Conservation (phyloP, 2,888 invertebrate species). For the Parascotia fuliginaria region DNA sequence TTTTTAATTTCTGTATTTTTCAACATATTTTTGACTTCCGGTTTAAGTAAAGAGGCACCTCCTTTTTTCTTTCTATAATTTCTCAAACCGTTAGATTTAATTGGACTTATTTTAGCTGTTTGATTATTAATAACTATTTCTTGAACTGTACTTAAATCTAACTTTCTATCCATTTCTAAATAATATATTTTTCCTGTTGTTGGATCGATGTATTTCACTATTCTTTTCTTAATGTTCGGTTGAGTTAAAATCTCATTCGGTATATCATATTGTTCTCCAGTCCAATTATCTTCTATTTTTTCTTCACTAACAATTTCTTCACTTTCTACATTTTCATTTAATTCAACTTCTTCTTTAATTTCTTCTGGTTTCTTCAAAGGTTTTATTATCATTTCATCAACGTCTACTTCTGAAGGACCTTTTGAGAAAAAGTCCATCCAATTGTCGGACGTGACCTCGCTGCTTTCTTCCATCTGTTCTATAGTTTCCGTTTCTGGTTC, state of each 20-base stretch:
- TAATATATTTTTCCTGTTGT: slow-evolving; percentile 77
- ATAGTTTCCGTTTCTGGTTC: slow-evolving; percentile 5
- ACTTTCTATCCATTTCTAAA: slow-evolving; percentile 71
- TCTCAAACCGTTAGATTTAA: slow-evolving; percentile 69
- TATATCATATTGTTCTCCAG: slow-evolving; percentile 8
- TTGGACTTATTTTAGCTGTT: slow-evolving; percentile 68
- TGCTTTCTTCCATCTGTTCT: slow-evolving; percentile 21
- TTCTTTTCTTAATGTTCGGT: slow-evolving; percentile 61
- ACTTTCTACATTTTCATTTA: slow-evolving; percentile 18
- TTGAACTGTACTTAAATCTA: slow-evolving; percentile 73
- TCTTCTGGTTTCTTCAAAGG: slow-evolving; percentile 57
- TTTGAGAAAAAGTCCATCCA: slow-evolving; percentile 79
- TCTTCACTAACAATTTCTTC: slow-evolving; percentile 4
- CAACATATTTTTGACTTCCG: slow-evolving; percentile 64
- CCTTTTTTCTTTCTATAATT: slow-evolving; percentile 59
- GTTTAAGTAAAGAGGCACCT: slow-evolving; percentile 63
- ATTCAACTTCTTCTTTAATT: slow-evolving; percentile 30
- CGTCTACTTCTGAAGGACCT: slow-evolving; percentile 67
- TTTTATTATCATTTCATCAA: slow-evolving; percentile 78
- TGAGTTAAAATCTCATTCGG: slow-evolving; percentile 53
- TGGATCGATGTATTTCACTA: slow-evolving; percentile 77
- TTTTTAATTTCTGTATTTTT: slow-evolving; percentile 49
- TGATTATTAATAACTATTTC: slow-evolving; percentile 74
- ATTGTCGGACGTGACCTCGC: slow-evolving; percentile 50
- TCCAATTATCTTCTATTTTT: slow-evolving; percentile 26